Evolutionary conservation across 2,113 vertebrate genomes (phyloP), one percentile per base, ranked within the genome.

Genomic region (Mus spicilegus): DNA sequence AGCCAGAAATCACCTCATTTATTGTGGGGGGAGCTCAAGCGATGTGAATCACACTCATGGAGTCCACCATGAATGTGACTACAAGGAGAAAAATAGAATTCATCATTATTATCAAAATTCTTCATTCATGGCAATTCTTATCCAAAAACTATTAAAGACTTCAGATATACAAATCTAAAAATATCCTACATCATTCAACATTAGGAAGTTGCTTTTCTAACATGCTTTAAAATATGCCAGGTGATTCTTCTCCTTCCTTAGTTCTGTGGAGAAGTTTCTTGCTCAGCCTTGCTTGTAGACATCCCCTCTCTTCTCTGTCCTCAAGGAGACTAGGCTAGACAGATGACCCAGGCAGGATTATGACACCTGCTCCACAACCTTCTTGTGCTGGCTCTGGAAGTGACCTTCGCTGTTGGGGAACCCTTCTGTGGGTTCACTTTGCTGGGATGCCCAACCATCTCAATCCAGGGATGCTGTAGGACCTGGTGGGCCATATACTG

Each of bases 361-460:
- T 0, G 95, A 89, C 3, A 36, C 39, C 49, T 75, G 89, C 61
- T 96, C 76, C 2, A 69, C 24, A 75, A 26, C 87, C 51, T 96
- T 94, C 42, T 90, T 98, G 95, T 95, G 98, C 94, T 98, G 98
- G 96, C 96, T 97, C 69, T 98, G 95, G 96, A 97, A 93, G 81
- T 97, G 98, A 13, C 98, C 97, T 63, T 99, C 98, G 0, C 98
- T 97, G 84, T 98, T 97, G 73, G 98, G 94, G n/a, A 98, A 98
- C 4, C 49, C 49, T 49, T 49, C 46, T 49, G 49, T 49, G 49
- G 49, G 49, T 7, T 49, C 49, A 49, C 7, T 49, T 5, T 49
- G 49, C 49, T 49, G 49, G 49, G 49, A 49, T 49, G 49, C 49
- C 49, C 49, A 49, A 49, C 49, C 49, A 49, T 49, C 49, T 49